Evolutionary conservation across 2,113 vertebrate genomes (phyloP).

Genomic region (Hiodon tergisus): DNA sequence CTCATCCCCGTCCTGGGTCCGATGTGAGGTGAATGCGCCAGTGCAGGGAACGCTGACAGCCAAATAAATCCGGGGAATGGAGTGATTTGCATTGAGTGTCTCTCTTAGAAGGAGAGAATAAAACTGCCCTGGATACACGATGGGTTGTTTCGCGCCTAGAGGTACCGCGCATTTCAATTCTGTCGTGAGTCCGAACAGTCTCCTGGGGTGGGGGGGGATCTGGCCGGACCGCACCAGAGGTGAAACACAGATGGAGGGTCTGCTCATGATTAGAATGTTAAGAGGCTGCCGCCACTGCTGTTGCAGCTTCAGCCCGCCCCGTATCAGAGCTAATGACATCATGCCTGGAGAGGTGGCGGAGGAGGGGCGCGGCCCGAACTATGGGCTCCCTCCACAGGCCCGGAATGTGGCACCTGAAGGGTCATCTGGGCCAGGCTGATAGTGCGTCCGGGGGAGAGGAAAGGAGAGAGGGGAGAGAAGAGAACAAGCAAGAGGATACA

Average conservation of each 20-base stretch:
- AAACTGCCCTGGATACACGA: not conserved
- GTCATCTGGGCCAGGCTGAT: conserved; percentile 15
- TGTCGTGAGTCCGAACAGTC: conserved; percentile 28
- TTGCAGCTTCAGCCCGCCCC: conserved; percentile 21
- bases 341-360: conserved; percentile 24
- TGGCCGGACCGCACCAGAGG: not conserved
- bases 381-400: conserved; percentile 30
- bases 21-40: not conserved
- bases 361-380: conserved; percentile 38
- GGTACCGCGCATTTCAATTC: conserved; percentile 1
- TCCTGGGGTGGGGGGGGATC: not conserved
- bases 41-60: not conserved
- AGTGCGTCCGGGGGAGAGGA: conserved; percentile 8
- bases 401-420: conserved; percentile 15
- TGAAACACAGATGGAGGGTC: conserved; percentile 29
- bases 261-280: conserved; percentile 41
- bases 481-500: conserved; percentile 12
- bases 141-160: conserved; percentile 6
- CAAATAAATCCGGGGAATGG: not conserved
- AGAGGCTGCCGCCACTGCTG: conserved; percentile 26
- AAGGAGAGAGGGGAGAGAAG: not conserved
- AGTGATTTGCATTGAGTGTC: not conserved
- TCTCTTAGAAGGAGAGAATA: not conserved
- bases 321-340: conserved; percentile 46
- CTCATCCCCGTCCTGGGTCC: not conserved